A percentile compares a stretch with the other conserved stretches of the same genome.
phyloP scores from a whole-genome alignment of 1,140 invertebrate genomes.

The Pseudomyrmex flavicornis region DNA sequence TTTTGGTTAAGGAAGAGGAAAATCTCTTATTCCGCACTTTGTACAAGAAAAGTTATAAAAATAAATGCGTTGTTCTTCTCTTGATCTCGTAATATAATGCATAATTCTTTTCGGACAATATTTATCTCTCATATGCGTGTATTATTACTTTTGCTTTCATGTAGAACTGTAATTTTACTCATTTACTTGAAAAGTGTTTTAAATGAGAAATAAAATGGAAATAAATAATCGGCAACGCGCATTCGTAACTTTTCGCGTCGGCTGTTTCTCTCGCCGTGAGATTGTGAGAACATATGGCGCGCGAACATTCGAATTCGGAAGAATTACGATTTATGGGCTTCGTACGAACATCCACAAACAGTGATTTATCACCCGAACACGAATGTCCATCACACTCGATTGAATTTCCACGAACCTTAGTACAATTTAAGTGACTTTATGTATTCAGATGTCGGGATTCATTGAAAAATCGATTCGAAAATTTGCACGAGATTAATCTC shows the following conservation, averaged over 20 bases:
- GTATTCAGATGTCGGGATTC: constrained; percentile 48
- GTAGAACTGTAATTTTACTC: constrained; percentile 1
- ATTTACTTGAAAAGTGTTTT: neutral
- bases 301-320: constrained; percentile 36
- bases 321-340: constrained; percentile 51
- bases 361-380: constrained; percentile 45
- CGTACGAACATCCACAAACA: constrained; percentile 33
- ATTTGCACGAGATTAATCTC: constrained; percentile 41
- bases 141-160: neutral
- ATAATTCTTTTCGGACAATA: too few species aligned
- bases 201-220: neutral
- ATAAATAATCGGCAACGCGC: neutral
- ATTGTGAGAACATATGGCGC: constrained; percentile 29
- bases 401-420: constrained; percentile 30
- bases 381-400: constrained; percentile 39
- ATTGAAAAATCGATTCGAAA: constrained; percentile 40
- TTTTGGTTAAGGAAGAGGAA: neutral
- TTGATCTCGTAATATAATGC: neutral
- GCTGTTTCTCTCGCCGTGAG: neutral
- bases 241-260: constrained; percentile 27
- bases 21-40: constrained; percentile 16
- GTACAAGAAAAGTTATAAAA: constrained; percentile 10
- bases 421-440: constrained; percentile 59
- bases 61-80: constrained; percentile 6
- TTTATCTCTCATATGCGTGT: neutral